phyloP scores from a whole-genome alignment of 30 jellyfish, hydroid and myxozoan genomes.

The Chironex yamaguchii region DNA sequence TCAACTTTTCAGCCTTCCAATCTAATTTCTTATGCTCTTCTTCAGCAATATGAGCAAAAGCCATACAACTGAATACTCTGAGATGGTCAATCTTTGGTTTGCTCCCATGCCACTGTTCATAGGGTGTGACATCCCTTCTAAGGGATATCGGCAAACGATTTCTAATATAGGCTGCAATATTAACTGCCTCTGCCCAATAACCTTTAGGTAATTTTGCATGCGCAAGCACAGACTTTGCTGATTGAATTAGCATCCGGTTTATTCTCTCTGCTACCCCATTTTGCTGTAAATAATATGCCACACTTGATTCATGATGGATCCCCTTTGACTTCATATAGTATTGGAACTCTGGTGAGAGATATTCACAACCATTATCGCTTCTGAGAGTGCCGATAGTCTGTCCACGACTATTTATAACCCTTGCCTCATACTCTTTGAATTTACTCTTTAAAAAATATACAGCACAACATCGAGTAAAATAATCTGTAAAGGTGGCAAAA shows the following conservation, averaged over 20 bases:
- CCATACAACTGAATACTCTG: conserved; percentile 64
- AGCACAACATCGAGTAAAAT: not conserved
- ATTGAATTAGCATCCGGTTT: conserved; percentile 51
- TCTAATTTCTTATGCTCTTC: conserved; percentile 53
- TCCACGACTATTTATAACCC: conserved; percentile 50
- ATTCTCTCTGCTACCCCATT: conserved; percentile 53
- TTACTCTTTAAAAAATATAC: conserved; percentile 30
- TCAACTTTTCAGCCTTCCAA: conserved; percentile 19
- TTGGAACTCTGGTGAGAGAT: conserved; percentile 49
- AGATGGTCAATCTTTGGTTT: conserved; percentile 61
- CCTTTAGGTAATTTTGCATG: conserved; percentile 14
- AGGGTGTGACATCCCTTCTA: conserved; percentile 50
- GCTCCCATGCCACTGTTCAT: conserved; percentile 53
- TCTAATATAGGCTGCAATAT: conserved; percentile 61
- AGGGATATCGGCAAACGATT: conserved; percentile 59
- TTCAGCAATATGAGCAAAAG: conserved; percentile 64
- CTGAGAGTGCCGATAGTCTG: conserved; percentile 9
- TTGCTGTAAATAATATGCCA: not conserved
- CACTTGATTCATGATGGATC: not conserved
- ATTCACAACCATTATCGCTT: conserved; percentile 81
- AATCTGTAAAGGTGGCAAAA: conserved; percentile 45
- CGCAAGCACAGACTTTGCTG: conserved; percentile 34
- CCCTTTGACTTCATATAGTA: conserved; percentile 22
- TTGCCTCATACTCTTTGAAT: conserved; percentile 42
- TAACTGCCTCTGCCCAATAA: conserved; percentile 68